Conservation (phyloP, 2,113 vertebrate species). For the Microtus ochrogaster region DNA sequence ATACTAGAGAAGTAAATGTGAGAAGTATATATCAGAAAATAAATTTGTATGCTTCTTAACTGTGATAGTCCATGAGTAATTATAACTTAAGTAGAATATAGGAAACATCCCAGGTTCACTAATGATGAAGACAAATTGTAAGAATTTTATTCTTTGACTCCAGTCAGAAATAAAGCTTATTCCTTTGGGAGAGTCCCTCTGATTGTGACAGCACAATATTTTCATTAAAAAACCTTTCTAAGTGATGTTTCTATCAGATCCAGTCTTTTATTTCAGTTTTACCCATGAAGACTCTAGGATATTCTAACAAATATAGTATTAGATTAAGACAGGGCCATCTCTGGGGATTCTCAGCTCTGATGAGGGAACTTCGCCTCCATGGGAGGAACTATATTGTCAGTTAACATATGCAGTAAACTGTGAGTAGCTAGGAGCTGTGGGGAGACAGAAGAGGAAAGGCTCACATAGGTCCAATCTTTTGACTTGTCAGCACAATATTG, state of each 20-base stretch:
- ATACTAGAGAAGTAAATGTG: background rate
- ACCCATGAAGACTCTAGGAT: background rate
- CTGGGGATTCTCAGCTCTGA: background rate
- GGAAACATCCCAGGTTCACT: background rate
- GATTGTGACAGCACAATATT: background rate
- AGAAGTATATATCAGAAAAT: background rate
- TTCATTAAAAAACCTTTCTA: background rate
- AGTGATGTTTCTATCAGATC: background rate
- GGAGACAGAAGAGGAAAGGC: background rate
- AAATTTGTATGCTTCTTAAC: background rate
- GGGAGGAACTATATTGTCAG: background rate
- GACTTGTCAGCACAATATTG: background rate
- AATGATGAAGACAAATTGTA: background rate
- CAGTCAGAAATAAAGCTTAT: background rate
- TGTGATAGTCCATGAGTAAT: background rate
- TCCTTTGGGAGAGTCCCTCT: background rate
- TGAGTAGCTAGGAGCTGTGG: background rate
- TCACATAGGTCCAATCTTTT: background rate
- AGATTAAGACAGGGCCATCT: background rate
- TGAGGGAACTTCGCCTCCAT: background rate
- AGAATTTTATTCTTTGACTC: conserved; percentile 8
- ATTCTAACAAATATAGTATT: background rate
- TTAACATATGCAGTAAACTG: background rate
- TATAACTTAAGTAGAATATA: background rate
- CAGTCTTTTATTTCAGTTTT: background rate